Conservation (phyloP, 2,888 invertebrate species). For the Habrosyne pyritoides region DNA sequence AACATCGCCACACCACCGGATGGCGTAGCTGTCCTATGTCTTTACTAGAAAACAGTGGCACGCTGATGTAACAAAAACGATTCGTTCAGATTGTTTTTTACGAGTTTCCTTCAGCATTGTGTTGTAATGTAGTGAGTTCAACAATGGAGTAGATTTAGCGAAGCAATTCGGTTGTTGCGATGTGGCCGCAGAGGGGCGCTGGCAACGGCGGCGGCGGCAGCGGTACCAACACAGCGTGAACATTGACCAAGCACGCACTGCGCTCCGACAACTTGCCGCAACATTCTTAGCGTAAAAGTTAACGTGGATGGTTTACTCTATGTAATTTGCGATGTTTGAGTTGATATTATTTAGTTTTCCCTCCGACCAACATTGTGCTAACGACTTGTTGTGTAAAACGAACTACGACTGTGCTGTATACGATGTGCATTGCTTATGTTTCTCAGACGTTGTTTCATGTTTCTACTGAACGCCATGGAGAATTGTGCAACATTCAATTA, state of each 20-base stretch:
- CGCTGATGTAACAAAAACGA: slow-evolving; percentile 30
- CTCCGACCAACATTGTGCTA: slow-evolving; percentile 65
- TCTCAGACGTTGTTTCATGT: slow-evolving; percentile 52
- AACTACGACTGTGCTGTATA: slow-evolving; percentile 58
- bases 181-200: slow-evolving; percentile 60
- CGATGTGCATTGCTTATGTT: slow-evolving; percentile 61
- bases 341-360: slow-evolving; percentile 60
- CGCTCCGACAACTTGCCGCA: slow-evolving; percentile 77
- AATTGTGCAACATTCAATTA: slow-evolving; percentile 62
- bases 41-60: slow-evolving; percentile 11
- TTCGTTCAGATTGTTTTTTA: slow-evolving; percentile 31
- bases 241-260: slow-evolving; percentile 77
- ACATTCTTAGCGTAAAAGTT: slow-evolving; percentile 84
- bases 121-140: slow-evolving; percentile 41
- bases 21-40: slow-evolving; percentile 30
- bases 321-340: slow-evolving; percentile 79
- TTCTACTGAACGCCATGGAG: slow-evolving; percentile 51
- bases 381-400: slow-evolving; percentile 57
- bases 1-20: slow-evolving; percentile 26
- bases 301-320: slow-evolving; percentile 82
- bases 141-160: slow-evolving; percentile 46
- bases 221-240: slow-evolving; percentile 67
- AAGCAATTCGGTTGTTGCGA: slow-evolving; percentile 42
- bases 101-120: slow-evolving; percentile 37
- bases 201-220: slow-evolving; percentile 47